Evolutionary conservation across 1,140 invertebrate genomes (phyloP), one percentile per base, ranked within the genome.

Genomic region (Drosophila murphyi): DNA sequence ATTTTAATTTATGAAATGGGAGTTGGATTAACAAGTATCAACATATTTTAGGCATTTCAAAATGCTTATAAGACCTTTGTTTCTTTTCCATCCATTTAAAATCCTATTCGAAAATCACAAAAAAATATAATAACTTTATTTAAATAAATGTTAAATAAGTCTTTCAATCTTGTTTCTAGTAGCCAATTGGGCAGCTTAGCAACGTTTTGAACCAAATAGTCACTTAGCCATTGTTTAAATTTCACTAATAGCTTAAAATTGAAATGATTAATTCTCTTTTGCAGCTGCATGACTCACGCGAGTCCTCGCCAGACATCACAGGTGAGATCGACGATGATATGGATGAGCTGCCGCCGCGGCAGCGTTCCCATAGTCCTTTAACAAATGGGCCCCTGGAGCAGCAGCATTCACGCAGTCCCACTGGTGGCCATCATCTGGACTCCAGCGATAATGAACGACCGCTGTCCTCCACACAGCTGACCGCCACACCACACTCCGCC

Each of bases 241-340:
- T 20, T 20, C 20, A 2, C 1, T 20, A 20, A 20, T 20, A 20
- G 20, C 41, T 43, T 43, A 4, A 43, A 4, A 43, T 43, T 43
- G 1, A 43, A n/a, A 4, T 43, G 41, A 37, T 3, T 37, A 29
- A 43, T 6, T 10, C 2, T 29, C 6, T 54, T 6, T 20, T 34
- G 5, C 3, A 92, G 90, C 74, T 91, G 2, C 90, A 91, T 34
- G 90, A 92, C 39, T 92, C 92, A 4, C 81, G 92, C 12, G 92
- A 92, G 61, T 92, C 92, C 12, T 92, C 92, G 67, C 92, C 92
- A 12, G 92, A 92, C 56, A 92, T 92, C 2, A 92, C 91, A 1
- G 91, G 90, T 28, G 92, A 92, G 69, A 92, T 92, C 43, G 92
- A 92, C 52, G 91, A 92, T 57, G 92, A 92, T 29, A 78, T 89